Percentiles rank a stretch among this genome's conserved stretches.
phyloP scores from a whole-genome alignment of 2,797 vertebrate genomes.

The Rachycentron canadum region DNA sequence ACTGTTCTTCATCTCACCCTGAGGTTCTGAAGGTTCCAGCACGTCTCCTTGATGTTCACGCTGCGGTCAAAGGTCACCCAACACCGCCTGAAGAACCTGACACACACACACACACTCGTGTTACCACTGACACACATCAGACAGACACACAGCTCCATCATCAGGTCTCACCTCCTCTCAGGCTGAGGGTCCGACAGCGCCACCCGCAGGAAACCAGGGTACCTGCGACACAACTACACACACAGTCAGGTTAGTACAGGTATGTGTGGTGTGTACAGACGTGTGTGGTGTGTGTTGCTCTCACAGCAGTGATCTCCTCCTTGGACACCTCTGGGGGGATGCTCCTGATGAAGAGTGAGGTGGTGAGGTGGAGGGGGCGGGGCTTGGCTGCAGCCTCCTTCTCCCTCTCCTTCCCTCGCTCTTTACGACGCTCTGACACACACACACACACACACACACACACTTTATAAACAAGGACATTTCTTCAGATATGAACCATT shows the following conservation, averaged over 20 bases:
- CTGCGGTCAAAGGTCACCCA: slow-evolving; percentile 93
- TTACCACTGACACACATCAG: not conserved
- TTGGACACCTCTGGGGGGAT: slow-evolving; percentile 92
- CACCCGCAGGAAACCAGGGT: slow-evolving; percentile 92
- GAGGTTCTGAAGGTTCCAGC: slow-evolving; percentile 94
- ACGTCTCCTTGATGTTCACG: slow-evolving; percentile 94
- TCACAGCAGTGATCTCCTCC: slow-evolving; percentile 91
- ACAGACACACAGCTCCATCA: not conserved
- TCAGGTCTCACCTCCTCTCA: slow-evolving; percentile 87
- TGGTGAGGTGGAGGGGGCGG: slow-evolving; percentile 92
- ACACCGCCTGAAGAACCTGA: slow-evolving; percentile 91
- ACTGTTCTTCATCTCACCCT: slow-evolving; percentile 75
- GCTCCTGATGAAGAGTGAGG: slow-evolving; percentile 92
- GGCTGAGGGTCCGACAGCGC: slow-evolving; percentile 93
- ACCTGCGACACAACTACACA: slow-evolving; percentile 89
- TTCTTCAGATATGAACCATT: too few relatives aligned
- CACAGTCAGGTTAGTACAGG: not conserved
- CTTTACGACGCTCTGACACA: slow-evolving; percentile 62
- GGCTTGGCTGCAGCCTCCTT: slow-evolving; percentile 82
- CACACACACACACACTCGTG: not conserved
- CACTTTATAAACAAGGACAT: too few relatives aligned
- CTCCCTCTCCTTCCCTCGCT: slow-evolving; percentile 82
- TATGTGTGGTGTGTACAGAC: not conserved
- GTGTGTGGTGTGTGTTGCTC: slow-evolving; percentile 21
- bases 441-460: slow-evolving; percentile 26